Conservation (phyloP, 2,797 vertebrate species). For the Chloroceryle amazona region DNA sequence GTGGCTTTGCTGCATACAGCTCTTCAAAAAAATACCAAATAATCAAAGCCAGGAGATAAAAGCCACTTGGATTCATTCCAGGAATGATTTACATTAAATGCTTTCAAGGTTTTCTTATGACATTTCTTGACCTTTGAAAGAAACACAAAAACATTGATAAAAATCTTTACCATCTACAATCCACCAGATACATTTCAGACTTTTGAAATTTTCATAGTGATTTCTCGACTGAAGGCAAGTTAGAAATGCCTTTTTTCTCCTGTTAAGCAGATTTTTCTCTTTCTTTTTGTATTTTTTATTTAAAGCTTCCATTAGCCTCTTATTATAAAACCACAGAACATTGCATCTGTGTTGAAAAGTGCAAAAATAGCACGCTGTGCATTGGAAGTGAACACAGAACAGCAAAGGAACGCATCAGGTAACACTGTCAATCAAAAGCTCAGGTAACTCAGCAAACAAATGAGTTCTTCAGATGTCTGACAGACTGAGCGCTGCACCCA, state of each 20-base stretch:
- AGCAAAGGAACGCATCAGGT: slow-evolving; percentile 11
- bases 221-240: neutral
- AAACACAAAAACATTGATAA: slow-evolving; percentile 45
- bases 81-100: slow-evolving; percentile 61
- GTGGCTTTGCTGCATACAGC: neutral
- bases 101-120: slow-evolving; percentile 60
- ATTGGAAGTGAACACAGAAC: neutral
- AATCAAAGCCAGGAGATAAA: slow-evolving; percentile 58
- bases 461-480: slow-evolving; percentile 66
- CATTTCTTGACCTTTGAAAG: slow-evolving; percentile 72
- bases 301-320: slow-evolving; percentile 15
- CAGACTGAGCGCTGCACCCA: slow-evolving; percentile 35
- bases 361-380: slow-evolving; percentile 39
- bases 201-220: slow-evolving; percentile 11
- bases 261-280: neutral
- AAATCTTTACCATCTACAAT: slow-evolving; percentile 24
- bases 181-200: slow-evolving; percentile 16
- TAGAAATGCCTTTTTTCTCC: neutral
- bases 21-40: neutral
- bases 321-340: slow-evolving; percentile 13
- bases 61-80: slow-evolving; percentile 61
- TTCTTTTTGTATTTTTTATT: neutral
- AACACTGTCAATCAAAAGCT: slow-evolving; percentile 50
- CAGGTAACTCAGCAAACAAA: slow-evolving; percentile 74
- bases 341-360: neutral